Percentiles rank a stretch among this genome's conserved stretches.
Conservation (phyloP, 2,797 vertebrate genomes). For the Brachyalestes nurse region DNA sequence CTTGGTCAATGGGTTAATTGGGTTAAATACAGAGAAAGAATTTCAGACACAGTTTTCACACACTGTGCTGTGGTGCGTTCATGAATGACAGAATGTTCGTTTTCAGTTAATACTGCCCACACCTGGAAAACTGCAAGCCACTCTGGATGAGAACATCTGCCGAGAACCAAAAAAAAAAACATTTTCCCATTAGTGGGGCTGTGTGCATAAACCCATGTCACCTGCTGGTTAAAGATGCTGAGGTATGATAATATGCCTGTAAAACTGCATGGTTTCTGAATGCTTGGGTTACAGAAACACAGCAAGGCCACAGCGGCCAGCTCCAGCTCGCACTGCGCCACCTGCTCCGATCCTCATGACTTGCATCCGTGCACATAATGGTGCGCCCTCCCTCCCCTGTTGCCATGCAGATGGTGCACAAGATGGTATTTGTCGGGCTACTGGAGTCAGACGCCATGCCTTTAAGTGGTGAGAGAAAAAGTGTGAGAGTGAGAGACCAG, state of each 20-base stretch:
- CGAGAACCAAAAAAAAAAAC: no score
- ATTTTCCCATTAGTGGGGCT: background rate
- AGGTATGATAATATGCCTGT: background rate
- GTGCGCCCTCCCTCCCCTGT: constrained; percentile 5
- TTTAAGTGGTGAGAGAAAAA: constrained; percentile 25
- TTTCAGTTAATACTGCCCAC: no score
- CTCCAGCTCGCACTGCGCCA: constrained; percentile 12
- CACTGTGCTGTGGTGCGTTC: no score
- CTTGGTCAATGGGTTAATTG: no score
- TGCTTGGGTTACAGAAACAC: constrained; percentile 1
- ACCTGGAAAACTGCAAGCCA: no score
- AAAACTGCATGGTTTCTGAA: constrained; percentile 11
- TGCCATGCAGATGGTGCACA: constrained; percentile 47
- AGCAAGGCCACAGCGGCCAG: constrained; percentile 15
- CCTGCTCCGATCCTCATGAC: constrained; percentile 34
- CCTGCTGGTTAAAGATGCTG: background rate
- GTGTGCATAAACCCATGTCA: background rate
- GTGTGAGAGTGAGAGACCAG: constrained; percentile 13
- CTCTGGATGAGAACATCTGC: no score
- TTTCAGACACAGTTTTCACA: no score
- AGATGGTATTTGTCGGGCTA: constrained; percentile 32
- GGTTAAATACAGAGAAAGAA: no score
- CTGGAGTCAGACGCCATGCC: constrained; percentile 17
- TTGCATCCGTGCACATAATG: constrained; percentile 30
- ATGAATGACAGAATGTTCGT: no score